A percentile compares a stretch with the other conserved stretches of the same genome.
These are phyloP conservation scores for Anastatus disparis DNA, from an alignment of 1,140 invertebrate species.

Conservation along the genomic window DNA sequence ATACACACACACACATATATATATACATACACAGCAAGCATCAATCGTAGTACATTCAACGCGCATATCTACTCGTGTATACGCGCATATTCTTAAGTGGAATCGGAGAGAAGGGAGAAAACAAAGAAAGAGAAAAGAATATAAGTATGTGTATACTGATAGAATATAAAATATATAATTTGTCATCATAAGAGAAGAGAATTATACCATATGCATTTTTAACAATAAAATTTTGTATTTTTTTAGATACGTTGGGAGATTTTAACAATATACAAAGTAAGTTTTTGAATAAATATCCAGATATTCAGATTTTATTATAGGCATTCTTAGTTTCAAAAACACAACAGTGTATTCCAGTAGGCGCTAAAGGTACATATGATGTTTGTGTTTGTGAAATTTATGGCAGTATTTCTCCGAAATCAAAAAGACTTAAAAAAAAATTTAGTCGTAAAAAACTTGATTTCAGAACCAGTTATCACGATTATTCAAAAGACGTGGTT, in stretches of 20 bases:
- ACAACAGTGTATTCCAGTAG: constrained; percentile 1
- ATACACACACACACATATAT: no score
- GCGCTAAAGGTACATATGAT: not conserved
- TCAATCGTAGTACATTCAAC: no score
- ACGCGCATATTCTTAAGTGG: no score
- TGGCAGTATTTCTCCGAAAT: not conserved
- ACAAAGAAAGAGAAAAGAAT: no score
- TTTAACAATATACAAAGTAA: not conserved
- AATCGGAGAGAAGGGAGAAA: no score
- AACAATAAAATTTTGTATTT: no score
- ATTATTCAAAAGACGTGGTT: not conserved
- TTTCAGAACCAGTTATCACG: not conserved
- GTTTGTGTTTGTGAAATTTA: constrained; percentile 12
- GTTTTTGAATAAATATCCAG: not conserved
- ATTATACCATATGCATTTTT: no score
- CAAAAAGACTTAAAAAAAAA: not conserved
- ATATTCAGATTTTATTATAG: not conserved
- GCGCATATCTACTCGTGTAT: no score
- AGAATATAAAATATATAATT: no score
- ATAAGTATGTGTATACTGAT: no score
- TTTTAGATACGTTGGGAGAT: constrained; percentile 5
- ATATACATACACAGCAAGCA: no score
- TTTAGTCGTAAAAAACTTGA: not conserved
- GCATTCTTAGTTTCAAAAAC: not conserved
- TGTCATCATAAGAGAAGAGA: no score